Percentiles rank a stretch among this genome's conserved stretches.
These are phyloP conservation scores for Heliopora coerulea DNA, from an alignment of 92 coral and sea anemone species.

Conservation along the genomic window DNA sequence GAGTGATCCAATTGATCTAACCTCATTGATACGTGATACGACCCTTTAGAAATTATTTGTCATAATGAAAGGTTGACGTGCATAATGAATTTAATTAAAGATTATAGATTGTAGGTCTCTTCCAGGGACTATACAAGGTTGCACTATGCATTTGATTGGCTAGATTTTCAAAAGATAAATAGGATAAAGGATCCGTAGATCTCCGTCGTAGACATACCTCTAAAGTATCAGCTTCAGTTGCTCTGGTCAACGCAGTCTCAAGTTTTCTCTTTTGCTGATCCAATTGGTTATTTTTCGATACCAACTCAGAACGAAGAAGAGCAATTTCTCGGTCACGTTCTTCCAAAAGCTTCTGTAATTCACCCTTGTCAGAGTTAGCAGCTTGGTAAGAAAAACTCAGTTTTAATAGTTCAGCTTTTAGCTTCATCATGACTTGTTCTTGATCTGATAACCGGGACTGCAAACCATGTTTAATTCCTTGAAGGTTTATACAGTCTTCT, in stretches of 20 bases:
- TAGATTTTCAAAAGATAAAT: too few relatives aligned
- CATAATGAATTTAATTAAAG: too few relatives aligned
- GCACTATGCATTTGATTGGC: too few relatives aligned
- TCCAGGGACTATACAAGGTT: too few relatives aligned
- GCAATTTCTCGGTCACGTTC: conserved; percentile 85
- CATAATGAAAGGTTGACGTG: too few relatives aligned
- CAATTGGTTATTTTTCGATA: conserved; percentile 70
- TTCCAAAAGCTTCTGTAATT: conserved; percentile 67
- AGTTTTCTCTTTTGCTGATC: conserved; percentile 79
- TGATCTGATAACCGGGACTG: conserved; percentile 79
- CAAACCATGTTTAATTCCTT: conserved; percentile 83
- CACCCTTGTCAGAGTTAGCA: conserved; percentile 66
- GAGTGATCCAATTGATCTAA: too few relatives aligned
- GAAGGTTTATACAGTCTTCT: conserved; percentile 83
- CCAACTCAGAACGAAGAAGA: conserved; percentile 71
- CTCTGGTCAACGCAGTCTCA: conserved; percentile 68
- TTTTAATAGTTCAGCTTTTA: conserved; percentile 81
- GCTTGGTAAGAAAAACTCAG: conserved; percentile 76
- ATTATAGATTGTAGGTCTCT: too few relatives aligned
- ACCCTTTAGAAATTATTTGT: too few relatives aligned
- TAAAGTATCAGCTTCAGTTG: conserved; percentile 70
- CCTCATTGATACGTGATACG: too few relatives aligned
- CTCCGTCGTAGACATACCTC: conserved; percentile 58
- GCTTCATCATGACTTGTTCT: conserved; percentile 88
- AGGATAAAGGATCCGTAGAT: too few relatives aligned